phyloP scores from a whole-genome alignment of 1,140 invertebrate genomes.

The Drosophila subpulchrella region DNA sequence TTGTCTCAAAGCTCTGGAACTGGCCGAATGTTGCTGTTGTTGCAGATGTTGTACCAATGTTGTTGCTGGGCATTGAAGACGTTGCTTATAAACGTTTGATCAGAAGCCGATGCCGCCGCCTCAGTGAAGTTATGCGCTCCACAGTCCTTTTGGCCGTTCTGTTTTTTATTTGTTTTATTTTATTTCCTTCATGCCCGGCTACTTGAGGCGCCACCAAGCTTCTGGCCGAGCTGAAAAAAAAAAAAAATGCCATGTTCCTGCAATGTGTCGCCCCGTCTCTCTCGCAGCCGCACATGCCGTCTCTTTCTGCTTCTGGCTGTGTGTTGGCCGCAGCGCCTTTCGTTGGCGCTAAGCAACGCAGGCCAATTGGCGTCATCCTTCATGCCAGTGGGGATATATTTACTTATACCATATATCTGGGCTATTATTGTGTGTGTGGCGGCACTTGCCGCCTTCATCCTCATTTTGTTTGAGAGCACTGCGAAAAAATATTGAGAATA shows the following conservation, averaged over 20 bases:
- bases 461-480: slow-evolving; percentile 30
- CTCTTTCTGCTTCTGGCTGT: slow-evolving; percentile 25
- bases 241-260: slow-evolving; percentile 38
- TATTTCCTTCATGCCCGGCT: slow-evolving; percentile 43
- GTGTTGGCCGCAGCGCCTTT: slow-evolving; percentile 43
- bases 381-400: slow-evolving; percentile 51
- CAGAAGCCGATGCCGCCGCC: slow-evolving; percentile 70
- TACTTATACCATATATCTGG: slow-evolving; percentile 10
- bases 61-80: slow-evolving; percentile 61
- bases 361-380: slow-evolving; percentile 81
- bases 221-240: slow-evolving; percentile 37
- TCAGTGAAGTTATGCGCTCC: slow-evolving; percentile 48
- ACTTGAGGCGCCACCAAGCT: slow-evolving; percentile 77
- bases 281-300: slow-evolving; percentile 20
- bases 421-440: slow-evolving; percentile 17
- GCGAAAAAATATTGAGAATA: neutral
- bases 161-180: slow-evolving; percentile 31
- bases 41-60: slow-evolving; percentile 36
- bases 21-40: slow-evolving; percentile 34
- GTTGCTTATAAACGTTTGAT: slow-evolving; percentile 60
- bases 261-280: slow-evolving; percentile 14
- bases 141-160: slow-evolving; percentile 29
- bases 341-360: slow-evolving; percentile 70
- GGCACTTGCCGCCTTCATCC: slow-evolving; percentile 58
- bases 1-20: slow-evolving; percentile 59